These are phyloP conservation scores for Formica exsecta DNA, from an alignment of 1,140 invertebrate species.

Conservation along the genomic window DNA sequence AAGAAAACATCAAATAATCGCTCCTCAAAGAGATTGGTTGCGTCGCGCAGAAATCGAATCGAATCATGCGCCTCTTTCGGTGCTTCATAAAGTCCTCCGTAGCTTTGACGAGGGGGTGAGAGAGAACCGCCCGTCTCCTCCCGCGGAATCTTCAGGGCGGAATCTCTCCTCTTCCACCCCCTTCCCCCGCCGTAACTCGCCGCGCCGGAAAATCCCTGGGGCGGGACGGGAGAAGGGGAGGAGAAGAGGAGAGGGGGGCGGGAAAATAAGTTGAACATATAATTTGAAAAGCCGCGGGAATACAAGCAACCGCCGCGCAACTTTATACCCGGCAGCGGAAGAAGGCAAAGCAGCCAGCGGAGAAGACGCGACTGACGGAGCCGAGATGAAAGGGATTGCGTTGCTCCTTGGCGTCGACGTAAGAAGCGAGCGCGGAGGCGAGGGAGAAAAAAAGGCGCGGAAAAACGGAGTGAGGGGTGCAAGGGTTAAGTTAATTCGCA, in stretches of 20 bases:
- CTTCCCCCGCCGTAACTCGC: neutral
- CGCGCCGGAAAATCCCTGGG: slow-evolving; percentile 66
- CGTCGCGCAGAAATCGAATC: slow-evolving; percentile 68
- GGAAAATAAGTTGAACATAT: slow-evolving; percentile 76
- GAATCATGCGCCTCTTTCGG: slow-evolving; percentile 72
- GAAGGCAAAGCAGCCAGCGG: slow-evolving; percentile 66
- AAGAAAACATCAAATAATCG: slow-evolving; percentile 56
- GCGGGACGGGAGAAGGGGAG: slow-evolving; percentile 24
- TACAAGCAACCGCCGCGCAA: slow-evolving; percentile 73
- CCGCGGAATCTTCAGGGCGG: slow-evolving; percentile 63
- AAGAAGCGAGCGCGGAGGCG: slow-evolving; percentile 28
- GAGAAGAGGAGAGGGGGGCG: neutral
- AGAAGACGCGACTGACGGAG: slow-evolving; percentile 39
- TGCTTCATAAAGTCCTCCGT: slow-evolving; percentile 70
- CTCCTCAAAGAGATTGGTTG: slow-evolving; percentile 63
- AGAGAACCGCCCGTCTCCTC: slow-evolving; percentile 24
- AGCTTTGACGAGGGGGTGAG: slow-evolving; percentile 52
- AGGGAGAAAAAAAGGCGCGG: slow-evolving; percentile 13
- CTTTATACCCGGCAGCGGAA: slow-evolving; percentile 70
- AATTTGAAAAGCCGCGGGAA: slow-evolving; percentile 78
- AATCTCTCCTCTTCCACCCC: slow-evolving; percentile 42
- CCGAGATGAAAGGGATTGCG: slow-evolving; percentile 72
- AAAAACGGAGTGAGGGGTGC: neutral
- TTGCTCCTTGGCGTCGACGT: slow-evolving; percentile 31
- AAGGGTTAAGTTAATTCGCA: slow-evolving; percentile 70